Base-by-base conservation (phyloP, 2,888 invertebrate genomes). In the Drosophila melanosoma region DNA sequence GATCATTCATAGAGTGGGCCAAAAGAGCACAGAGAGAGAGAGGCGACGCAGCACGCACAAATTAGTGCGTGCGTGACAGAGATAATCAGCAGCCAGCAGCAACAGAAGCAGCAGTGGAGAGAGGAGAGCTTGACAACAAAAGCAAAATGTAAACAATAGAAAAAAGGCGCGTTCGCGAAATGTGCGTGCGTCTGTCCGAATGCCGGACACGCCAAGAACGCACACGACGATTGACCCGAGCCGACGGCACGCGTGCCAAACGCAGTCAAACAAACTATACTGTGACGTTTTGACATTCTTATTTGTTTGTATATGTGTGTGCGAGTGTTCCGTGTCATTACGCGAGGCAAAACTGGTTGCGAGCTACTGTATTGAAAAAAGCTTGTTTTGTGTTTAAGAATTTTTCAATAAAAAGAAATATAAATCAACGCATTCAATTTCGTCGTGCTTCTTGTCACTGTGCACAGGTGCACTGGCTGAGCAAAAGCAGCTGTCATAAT, bases 61-160 rank as follows among this genome's bases (percentile, higher is more conserved):
- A 69, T 75, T 56, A 38, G 65, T 69, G 79, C 79, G 77, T 79
- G 62, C 62, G 20, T 29, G 69, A 69, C 52, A 60, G 48, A 67
- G 58, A 59, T 45, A 66, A 42, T 15, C 36, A 56, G 52, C 42
- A 40, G 40, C 26, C 42, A 40, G 29, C 36, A 56, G 52, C 38
- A 40, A n/a, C 36, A 56, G 48, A 38, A 40, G 29, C 26, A 38
- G 20, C 17, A 8, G n/a, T 29, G 26, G 48, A 29, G 49, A 68
- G 66, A 48, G 74, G 20, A 35, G 59, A 52, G n/a, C 48, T 52
- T 38, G 36, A 58, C 59, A 63, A 61, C 64, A 61, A 33, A 17
- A 26, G n/a, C 26, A 56, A 76, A 72, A 67, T 42, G 75, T 78
- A 80, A 83, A 83, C 78, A 78, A 81, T 72, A 74, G 71, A 77